Percentiles rank a stretch among this genome's conserved stretches.
These are phyloP conservation scores for Zapornia atra DNA, from an alignment of 2,113 vertebrate species.

Conservation along the genomic window DNA sequence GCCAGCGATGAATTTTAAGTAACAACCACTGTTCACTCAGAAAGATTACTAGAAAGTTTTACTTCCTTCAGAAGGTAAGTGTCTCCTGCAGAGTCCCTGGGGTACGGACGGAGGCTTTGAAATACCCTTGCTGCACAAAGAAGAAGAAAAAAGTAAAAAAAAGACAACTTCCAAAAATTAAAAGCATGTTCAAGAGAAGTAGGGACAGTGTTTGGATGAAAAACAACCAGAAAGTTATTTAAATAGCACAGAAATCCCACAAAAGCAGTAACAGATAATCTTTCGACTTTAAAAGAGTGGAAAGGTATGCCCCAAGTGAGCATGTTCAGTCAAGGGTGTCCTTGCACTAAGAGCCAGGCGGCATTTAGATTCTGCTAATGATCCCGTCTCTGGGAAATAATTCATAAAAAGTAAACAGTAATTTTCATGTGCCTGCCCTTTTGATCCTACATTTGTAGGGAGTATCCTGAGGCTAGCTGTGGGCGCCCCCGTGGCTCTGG, in stretches of 20 bases:
- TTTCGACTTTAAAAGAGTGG: neutral
- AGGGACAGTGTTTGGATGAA: neutral
- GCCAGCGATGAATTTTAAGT: neutral
- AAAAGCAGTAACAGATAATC: neutral
- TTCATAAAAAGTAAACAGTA: conserved; percentile 55
- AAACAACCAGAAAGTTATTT: conserved; percentile 2
- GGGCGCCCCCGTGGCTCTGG: neutral
- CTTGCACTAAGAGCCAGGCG: neutral
- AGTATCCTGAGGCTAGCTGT: conserved; percentile 48
- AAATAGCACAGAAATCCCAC: conserved; percentile 10
- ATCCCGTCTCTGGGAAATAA: conserved; percentile 61
- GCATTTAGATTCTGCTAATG: conserved; percentile 68
- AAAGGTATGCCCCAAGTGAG: neutral
- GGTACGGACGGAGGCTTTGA: neutral
- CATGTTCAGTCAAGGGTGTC: neutral
- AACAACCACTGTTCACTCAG: neutral
- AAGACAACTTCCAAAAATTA: neutral
- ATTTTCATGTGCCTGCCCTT: conserved; percentile 53
- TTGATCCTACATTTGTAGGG: conserved; percentile 60
- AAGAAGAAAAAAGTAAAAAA: neutral
- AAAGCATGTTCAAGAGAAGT: neutral
- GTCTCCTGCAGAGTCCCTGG: neutral
- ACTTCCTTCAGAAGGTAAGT: neutral
- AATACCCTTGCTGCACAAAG: neutral
- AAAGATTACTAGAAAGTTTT: neutral